Evolutionary conservation across 2,113 vertebrate genomes (phyloP).

Genomic region (Thomomys bottae): DNA sequence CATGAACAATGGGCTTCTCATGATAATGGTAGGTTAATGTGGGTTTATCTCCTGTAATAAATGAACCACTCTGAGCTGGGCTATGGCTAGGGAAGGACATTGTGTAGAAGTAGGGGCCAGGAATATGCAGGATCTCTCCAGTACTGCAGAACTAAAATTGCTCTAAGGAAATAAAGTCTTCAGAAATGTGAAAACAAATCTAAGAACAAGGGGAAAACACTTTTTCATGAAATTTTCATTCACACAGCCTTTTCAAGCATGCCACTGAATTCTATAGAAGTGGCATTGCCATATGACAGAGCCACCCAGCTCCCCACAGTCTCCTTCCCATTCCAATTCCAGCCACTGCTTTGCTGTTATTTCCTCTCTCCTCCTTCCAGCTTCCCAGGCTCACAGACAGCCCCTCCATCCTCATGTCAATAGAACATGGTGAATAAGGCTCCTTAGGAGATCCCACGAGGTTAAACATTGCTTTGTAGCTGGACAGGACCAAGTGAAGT

Average conservation of each 20-base stretch:
- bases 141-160: background rate
- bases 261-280: background rate
- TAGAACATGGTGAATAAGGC: background rate
- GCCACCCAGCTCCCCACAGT: background rate
- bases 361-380: background rate
- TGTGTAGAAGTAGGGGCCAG: background rate
- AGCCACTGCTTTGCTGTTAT: no score
- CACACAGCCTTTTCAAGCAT: background rate
- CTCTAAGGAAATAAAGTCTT: background rate
- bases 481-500: background rate
- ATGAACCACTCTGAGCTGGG: no score
- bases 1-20: no score
- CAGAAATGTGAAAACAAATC: background rate
- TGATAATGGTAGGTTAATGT: background rate
- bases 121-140: background rate
- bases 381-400: background rate
- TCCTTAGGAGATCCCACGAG: background rate
- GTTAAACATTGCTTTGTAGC: background rate
- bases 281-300: background rate
- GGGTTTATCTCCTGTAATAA: no score
- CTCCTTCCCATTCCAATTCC: background rate
- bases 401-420: background rate
- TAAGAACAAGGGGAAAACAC: background rate
- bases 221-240: background rate
- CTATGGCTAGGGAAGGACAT: no score